phyloP scores from a whole-genome alignment of 2,888 invertebrate species.

The Dicyrtomina minuta region DNA sequence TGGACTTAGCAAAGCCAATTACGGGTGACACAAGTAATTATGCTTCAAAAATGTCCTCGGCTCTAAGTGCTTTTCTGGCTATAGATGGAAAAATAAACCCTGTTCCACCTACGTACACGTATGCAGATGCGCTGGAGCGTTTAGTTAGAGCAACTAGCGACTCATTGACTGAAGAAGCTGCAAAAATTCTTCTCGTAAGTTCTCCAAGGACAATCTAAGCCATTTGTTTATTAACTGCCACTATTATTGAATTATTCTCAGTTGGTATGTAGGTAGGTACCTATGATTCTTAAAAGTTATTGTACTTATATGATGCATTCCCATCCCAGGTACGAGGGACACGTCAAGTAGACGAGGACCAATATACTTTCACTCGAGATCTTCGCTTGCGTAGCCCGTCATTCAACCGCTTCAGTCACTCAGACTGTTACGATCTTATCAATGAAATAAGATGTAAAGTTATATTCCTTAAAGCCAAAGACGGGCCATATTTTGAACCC shows the following conservation, averaged over 20 bases:
- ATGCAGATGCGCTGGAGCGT: conserved; percentile 59
- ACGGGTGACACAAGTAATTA: conserved; percentile 53
- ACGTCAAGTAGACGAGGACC: conserved; percentile 41
- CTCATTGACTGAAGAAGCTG: conserved; percentile 40
- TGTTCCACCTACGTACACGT: conserved; percentile 57
- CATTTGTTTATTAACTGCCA: neutral
- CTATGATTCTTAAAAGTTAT: neutral
- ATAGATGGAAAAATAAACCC: conserved; percentile 53
- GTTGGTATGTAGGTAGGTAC: neutral
- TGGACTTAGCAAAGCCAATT: conserved; percentile 57
- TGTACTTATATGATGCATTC: too few relatives aligned
- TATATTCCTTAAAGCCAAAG: conserved; percentile 55
- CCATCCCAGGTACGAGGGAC: conserved; percentile 41
- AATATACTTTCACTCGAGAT: conserved; percentile 52
- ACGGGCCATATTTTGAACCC: conserved; percentile 51
- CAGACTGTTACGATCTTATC: conserved; percentile 61
- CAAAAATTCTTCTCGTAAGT: conserved; percentile 44
- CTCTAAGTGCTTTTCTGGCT: conserved; percentile 57
- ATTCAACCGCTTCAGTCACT: conserved; percentile 62
- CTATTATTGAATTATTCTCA: neutral
- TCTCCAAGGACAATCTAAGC: neutral
- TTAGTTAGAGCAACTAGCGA: conserved; percentile 43
- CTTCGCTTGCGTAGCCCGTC: conserved; percentile 45
- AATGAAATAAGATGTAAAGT: conserved; percentile 56
- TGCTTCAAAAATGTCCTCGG: conserved; percentile 54